Percentiles rank a stretch among this genome's conserved stretches.
Evolutionary conservation across 92 coral and sea anemone species (phyloP).

Genomic region (Epizoanthus stellaris): DNA sequence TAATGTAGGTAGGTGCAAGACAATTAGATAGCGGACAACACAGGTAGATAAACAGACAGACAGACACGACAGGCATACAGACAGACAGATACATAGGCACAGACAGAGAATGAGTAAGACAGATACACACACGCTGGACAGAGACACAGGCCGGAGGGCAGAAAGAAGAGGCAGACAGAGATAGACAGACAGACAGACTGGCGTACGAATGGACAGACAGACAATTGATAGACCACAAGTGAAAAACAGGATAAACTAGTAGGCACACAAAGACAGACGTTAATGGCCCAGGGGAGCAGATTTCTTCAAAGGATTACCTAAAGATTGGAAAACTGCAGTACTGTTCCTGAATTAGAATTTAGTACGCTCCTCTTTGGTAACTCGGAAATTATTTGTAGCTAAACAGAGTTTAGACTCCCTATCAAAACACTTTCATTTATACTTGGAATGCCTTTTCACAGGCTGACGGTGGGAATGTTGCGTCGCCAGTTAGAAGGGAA

Average conservation of each 20-base stretch:
- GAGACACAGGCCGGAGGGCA: too few relatives aligned
- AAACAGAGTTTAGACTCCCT: neutral
- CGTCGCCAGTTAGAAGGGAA: constrained; percentile 30
- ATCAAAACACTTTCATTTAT: constrained; percentile 31
- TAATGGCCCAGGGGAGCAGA: neutral
- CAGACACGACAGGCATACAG: too few relatives aligned
- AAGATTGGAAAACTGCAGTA: too few relatives aligned
- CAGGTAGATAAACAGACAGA: too few relatives aligned
- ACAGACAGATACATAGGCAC: too few relatives aligned
- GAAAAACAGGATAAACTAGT: neutral
- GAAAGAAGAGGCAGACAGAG: too few relatives aligned
- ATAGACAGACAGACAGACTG: too few relatives aligned
- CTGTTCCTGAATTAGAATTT: neutral
- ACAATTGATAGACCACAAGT: too few relatives aligned
- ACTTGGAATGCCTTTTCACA: constrained; percentile 45
- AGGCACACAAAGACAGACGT: neutral
- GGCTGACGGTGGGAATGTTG: constrained; percentile 35
- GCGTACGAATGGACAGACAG: too few relatives aligned
- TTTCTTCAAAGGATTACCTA: neutral
- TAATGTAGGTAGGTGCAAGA: too few relatives aligned
- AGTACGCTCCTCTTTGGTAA: neutral
- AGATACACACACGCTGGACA: neutral
- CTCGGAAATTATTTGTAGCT: neutral
- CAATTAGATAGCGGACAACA: too few relatives aligned
- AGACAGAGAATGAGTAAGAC: too few relatives aligned